Evolutionary conservation across 1,140 invertebrate genomes (phyloP).

Genomic region (Lethrus apterus): DNA sequence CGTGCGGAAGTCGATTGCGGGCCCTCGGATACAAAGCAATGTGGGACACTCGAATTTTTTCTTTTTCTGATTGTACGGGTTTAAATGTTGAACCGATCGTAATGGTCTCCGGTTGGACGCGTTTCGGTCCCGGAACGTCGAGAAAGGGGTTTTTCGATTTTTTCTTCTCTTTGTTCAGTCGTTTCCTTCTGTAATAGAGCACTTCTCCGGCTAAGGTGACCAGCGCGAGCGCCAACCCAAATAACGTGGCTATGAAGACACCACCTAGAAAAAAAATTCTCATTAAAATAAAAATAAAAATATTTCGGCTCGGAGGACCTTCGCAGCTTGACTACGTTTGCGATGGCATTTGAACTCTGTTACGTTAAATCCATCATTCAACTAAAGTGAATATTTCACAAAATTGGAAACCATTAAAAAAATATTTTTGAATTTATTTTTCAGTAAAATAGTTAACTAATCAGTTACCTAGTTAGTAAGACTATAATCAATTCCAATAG

Average conservation of each 20-base stretch:
- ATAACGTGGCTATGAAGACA: slow-evolving; percentile 81
- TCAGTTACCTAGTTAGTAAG: too few species aligned
- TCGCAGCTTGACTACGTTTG: too few species aligned
- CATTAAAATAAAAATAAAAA: slow-evolving; percentile 1
- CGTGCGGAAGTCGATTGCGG: slow-evolving; percentile 5
- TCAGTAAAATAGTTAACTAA: too few species aligned
- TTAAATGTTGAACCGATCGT: slow-evolving; percentile 44
- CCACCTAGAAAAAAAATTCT: slow-evolving; percentile 54
- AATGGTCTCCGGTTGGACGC: slow-evolving; percentile 34
- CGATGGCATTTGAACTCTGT: too few species aligned
- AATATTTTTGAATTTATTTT: too few species aligned
- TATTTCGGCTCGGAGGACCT: too few species aligned
- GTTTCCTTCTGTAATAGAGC: slow-evolving; percentile 65
- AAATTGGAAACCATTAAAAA: too few species aligned
- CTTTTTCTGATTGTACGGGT: slow-evolving; percentile 17
- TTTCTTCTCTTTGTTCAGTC: slow-evolving; percentile 32
- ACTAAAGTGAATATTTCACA: too few species aligned
- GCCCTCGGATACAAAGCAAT: neutral
- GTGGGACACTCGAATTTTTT: neutral
- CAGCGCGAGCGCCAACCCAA: slow-evolving; percentile 75
- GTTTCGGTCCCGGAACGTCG: too few species aligned
- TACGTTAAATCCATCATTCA: too few species aligned
- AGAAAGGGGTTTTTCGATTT: slow-evolving; percentile 15
- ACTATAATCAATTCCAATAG: too few species aligned
- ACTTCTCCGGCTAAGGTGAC: slow-evolving; percentile 72